Base-by-base conservation (phyloP, 2,797 vertebrate species). In the Tokudaia tokunoshimensis region DNA sequence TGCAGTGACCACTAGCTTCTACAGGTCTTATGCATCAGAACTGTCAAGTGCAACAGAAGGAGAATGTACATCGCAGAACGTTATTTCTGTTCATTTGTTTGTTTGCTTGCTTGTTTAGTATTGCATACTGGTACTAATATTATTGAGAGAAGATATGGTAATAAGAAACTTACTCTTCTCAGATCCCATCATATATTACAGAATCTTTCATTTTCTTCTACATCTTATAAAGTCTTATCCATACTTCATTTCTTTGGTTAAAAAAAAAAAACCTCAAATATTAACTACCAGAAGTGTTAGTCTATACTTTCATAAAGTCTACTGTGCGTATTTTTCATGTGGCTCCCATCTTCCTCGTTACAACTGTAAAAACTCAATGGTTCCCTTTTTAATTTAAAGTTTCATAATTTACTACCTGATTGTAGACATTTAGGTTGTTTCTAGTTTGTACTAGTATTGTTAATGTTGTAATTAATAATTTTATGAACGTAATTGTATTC, bases 381-480 rank as follows among this genome's bases (percentile, higher is more conserved):
- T 78, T 81, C 63, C 67, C 57, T 91, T 96, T 95, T 89, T 17
- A 5, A 50, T 84, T 67, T 92, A 92, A 94, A 70, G 26, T 61
- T 6, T n/a, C 34, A 61, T 72, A 91, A 94, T 86, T 95, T 97
- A 75, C 20, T 85, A 19, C 59, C 41, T 7, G 75, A 67, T 83
- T 89, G 63, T 63, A 95, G 9, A 50, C 87, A 91, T 93, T 92
- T 84, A 74, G 37, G 8, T 67, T 86, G 29, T 86, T 96, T 89
- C 76, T 90, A 72, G 78, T 90, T 94, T 89, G 22, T 20, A 90
- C 19, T 44, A 65, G 26, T 34, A 91, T 41, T 81, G 84, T 87
- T 93, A 94, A 93, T 94, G 63, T 12, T 96, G 29, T 96, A 95
- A 96, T 97, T 95, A 97, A 95, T 97, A 95, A 89, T 91, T 96